A percentile compares a stretch with the other conserved stretches of the same genome.
phyloP scores from a whole-genome alignment of 2,888 invertebrate species.

The Drymonia ruficornis region DNA sequence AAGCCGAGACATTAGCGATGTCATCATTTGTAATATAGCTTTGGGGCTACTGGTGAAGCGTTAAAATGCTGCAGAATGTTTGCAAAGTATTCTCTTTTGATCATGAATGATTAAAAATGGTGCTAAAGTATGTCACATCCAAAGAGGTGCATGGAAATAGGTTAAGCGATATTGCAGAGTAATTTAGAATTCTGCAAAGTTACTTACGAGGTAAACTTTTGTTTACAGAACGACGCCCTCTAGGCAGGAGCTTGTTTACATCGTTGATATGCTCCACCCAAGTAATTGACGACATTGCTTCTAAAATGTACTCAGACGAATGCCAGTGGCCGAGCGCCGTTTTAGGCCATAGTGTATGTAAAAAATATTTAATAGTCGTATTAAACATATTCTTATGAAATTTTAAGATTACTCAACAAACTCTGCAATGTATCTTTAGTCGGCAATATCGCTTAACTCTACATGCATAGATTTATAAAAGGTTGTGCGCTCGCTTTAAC shows the following conservation, averaged over 20 bases:
- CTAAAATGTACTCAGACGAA: conserved; percentile 47
- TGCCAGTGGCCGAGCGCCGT: conserved; percentile 51
- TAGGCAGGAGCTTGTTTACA: conserved; percentile 46
- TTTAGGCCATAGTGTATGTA: conserved; percentile 61
- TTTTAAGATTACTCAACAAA: neutral
- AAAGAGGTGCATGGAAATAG: neutral
- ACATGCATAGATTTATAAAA: too few species aligned
- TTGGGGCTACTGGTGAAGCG: too few species aligned
- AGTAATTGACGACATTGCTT: conserved; percentile 52
- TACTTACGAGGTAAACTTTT: conserved; percentile 27
- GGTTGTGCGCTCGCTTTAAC: too few species aligned
- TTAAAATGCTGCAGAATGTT: too few species aligned
- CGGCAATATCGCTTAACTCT: conserved; percentile 25
- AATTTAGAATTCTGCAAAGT: conserved; percentile 5
- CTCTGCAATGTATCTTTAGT: conserved; percentile 2
- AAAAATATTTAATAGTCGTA: conserved; percentile 4
- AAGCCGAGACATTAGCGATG: neutral
- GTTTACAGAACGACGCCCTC: conserved; percentile 49
- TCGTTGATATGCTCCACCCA: conserved; percentile 52
- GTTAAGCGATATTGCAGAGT: conserved; percentile 3
- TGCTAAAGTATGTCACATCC: too few species aligned
- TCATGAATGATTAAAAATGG: too few species aligned
- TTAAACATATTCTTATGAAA: neutral
- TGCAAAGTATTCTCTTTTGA: too few species aligned
- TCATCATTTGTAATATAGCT: neutral